Evolutionary conservation across 2,797 vertebrate genomes (phyloP).

Genomic region (Hippopotamyrus pictus): DNA sequence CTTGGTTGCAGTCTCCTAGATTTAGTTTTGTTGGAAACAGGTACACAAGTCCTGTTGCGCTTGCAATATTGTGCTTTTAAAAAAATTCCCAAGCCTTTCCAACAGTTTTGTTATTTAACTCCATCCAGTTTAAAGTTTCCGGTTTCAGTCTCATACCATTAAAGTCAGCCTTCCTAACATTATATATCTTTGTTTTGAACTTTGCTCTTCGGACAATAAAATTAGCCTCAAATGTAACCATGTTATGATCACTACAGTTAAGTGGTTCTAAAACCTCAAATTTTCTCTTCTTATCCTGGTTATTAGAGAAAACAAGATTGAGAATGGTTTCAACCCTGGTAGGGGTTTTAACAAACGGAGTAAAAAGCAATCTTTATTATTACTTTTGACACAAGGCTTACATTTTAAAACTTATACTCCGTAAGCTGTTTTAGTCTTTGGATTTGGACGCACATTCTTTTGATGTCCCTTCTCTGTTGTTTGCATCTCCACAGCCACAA

Average conservation of each 20-base stretch:
- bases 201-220: background rate
- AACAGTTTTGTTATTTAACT: background rate
- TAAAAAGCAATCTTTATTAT: background rate
- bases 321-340: background rate
- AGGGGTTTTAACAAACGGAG: background rate
- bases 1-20: too few relatives aligned
- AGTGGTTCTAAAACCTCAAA: background rate
- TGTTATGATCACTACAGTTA: background rate
- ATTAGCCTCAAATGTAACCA: background rate
- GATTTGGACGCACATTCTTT: background rate
- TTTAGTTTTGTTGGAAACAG: too few relatives aligned
- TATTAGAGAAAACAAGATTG: background rate
- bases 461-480: background rate
- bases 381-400: background rate
- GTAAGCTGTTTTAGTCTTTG: background rate
- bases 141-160: background rate
- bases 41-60: background rate
- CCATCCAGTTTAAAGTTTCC: background rate
- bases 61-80: background rate
- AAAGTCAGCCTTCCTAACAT: background rate
- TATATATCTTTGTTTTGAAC: background rate
- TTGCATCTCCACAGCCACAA: constrained; percentile 66
- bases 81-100: background rate
- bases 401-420: background rate
- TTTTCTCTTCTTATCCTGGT: background rate